Evolutionary conservation across 1,140 invertebrate species (phyloP).

Genomic region (Pollicipes pollicipes): DNA sequence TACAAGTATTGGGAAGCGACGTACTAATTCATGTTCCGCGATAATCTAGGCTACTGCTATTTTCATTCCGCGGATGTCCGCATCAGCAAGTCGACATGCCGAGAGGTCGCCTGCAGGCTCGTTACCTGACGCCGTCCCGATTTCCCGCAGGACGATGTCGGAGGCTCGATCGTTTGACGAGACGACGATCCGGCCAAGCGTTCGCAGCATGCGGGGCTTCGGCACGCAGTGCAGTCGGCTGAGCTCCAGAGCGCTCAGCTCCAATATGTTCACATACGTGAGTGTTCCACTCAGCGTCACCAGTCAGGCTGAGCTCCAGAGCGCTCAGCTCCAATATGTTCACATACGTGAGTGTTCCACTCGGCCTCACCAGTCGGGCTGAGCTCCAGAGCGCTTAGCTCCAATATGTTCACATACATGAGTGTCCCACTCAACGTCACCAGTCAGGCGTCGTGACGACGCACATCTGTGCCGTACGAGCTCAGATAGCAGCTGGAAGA

Average conservation of each 20-base stretch:
- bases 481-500: no score
- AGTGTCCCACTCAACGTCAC: neutral
- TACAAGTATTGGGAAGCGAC: slow-evolving; percentile 13
- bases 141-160: slow-evolving; percentile 37
- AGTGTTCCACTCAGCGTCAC: neutral
- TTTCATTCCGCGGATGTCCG: no score
- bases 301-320: no score
- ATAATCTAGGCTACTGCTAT: no score
- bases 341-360: no score
- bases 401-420: neutral
- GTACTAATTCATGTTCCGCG: no score
- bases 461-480: no score
- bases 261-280: slow-evolving; percentile 7
- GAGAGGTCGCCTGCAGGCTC: no score
- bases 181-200: slow-evolving; percentile 37
- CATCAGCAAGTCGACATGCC: no score
- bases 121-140: neutral
- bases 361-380: neutral
- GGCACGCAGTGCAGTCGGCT: slow-evolving; percentile 14
- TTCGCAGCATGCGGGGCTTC: slow-evolving; percentile 14
- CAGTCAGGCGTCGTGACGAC: no score
- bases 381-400: no score
- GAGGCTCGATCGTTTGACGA: slow-evolving; percentile 60
- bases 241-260: slow-evolving; percentile 14
- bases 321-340: no score